Evolutionary conservation across 2,888 invertebrate species (phyloP).

Genomic region (Poecilus cupreus): DNA sequence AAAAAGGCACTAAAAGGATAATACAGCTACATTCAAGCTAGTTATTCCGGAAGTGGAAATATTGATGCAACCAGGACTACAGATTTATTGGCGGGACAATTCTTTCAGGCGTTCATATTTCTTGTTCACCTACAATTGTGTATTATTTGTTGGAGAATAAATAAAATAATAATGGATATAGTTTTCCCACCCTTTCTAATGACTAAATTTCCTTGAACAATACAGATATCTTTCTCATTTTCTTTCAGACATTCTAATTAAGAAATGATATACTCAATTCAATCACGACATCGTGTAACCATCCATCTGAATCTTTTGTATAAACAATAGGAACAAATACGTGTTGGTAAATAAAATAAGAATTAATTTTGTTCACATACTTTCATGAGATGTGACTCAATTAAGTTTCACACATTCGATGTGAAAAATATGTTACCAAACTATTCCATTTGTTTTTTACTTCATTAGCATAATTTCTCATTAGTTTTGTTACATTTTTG

Average conservation of each 20-base stretch:
- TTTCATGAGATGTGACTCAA: slow-evolving; percentile 15
- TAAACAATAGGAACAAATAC: slow-evolving; percentile 20
- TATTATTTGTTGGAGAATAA: no score
- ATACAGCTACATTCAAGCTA: neutral
- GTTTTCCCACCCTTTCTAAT: slow-evolving; percentile 33
- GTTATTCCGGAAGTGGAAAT: neutral
- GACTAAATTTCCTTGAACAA: neutral
- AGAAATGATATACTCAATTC: slow-evolving; percentile 15
- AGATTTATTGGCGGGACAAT: neutral
- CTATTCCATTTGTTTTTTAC: neutral
- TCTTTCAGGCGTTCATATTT: neutral
- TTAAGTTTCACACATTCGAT: slow-evolving; percentile 15
- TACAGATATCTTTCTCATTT: slow-evolving; percentile 13
- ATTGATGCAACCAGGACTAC: neutral
- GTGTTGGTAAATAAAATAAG: slow-evolving; percentile 7
- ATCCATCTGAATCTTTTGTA: neutral
- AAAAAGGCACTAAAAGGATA: neutral
- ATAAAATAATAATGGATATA: neutral
- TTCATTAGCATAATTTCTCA: neutral
- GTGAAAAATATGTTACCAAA: neutral
- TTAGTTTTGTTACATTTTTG: neutral
- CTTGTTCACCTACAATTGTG: no score
- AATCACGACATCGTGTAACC: slow-evolving; percentile 37
- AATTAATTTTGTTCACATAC: slow-evolving; percentile 33
- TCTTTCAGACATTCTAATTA: slow-evolving; percentile 5